Evolutionary conservation across 1,140 invertebrate species (phyloP).

Genomic region (Ylistrum balloti): DNA sequence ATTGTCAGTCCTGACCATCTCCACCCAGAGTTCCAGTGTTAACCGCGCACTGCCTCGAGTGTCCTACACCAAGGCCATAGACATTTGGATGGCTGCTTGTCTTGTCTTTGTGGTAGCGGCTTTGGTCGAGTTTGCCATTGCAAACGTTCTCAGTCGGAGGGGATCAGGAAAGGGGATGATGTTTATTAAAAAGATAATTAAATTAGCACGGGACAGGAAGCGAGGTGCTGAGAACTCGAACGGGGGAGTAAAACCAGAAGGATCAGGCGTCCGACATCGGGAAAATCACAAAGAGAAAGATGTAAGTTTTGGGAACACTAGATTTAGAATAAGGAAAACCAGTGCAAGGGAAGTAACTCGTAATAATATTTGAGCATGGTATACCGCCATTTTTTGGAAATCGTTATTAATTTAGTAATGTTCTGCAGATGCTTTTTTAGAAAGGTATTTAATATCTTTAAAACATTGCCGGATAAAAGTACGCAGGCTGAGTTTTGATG

Average conservation of each 20-base stretch:
- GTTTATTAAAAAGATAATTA: conserved; percentile 46
- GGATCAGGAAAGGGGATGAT: conserved; percentile 70
- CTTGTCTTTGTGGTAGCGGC: conserved; percentile 94
- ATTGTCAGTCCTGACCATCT: conserved; percentile 78
- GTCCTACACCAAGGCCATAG: conserved; percentile 88
- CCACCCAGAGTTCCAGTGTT: conserved; percentile 76
- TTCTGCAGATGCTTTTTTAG: too few relatives aligned
- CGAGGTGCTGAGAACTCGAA: not conserved
- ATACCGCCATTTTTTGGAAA: too few relatives aligned
- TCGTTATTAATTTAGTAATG: too few relatives aligned
- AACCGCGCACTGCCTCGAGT: conserved; percentile 83
- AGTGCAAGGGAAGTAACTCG: not conserved
- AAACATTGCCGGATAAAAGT: too few relatives aligned
- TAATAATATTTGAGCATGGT: not conserved
- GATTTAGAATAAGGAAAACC: too few relatives aligned
- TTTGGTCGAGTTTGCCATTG: conserved; percentile 92
- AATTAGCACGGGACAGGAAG: conserved; percentile 17
- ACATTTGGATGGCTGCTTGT: conserved; percentile 94
- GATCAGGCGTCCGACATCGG: conserved; percentile 45
- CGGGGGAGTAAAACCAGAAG: not conserved
- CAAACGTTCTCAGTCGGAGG: conserved; percentile 80
- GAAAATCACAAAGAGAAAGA: conserved; percentile 50
- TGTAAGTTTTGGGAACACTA: too few relatives aligned
- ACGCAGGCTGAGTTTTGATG: too few relatives aligned
- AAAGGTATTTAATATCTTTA: too few relatives aligned